phyloP scores from a whole-genome alignment of 1,140 invertebrate genomes.

The Bombus terrestris region DNA sequence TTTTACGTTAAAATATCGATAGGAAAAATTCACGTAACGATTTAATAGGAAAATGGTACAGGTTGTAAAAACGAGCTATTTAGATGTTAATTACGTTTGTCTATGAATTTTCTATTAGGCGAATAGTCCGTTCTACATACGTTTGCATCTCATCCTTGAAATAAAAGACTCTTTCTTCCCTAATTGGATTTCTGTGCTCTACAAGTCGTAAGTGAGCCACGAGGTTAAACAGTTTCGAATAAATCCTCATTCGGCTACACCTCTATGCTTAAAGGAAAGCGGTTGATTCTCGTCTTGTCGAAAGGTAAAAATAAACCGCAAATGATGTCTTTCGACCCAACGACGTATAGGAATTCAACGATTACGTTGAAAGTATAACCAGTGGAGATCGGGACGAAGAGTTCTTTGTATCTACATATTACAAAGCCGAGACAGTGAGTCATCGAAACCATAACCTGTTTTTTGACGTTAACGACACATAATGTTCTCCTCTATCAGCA shows the following conservation, averaged over 20 bases:
- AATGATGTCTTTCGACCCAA: background rate
- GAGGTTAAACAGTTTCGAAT: conserved; percentile 22
- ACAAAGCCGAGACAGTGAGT: conserved; percentile 29
- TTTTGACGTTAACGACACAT: background rate
- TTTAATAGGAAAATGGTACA: too few relatives aligned
- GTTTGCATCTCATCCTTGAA: background rate
- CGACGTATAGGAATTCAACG: conserved; percentile 16
- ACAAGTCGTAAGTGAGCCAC: conserved; percentile 27
- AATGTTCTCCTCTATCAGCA: background rate
- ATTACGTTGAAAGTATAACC: conserved; percentile 16
- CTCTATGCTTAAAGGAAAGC: background rate
- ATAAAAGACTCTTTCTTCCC: conserved; percentile 20
- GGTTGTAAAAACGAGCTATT: too few relatives aligned
- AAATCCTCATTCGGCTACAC: background rate
- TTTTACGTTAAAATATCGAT: too few relatives aligned
- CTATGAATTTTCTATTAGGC: background rate
- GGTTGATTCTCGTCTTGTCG: background rate
- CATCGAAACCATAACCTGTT: conserved; percentile 26
- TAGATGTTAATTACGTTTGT: too few relatives aligned
- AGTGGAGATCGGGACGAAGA: background rate
- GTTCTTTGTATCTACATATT: conserved; percentile 27
- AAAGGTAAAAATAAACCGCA: background rate
- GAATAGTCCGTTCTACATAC: background rate
- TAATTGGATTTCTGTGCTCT: background rate
- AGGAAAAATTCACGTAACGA: too few relatives aligned